Evolutionary conservation across 2,888 invertebrate species (phyloP).

Genomic region (Eristalis tenax): DNA sequence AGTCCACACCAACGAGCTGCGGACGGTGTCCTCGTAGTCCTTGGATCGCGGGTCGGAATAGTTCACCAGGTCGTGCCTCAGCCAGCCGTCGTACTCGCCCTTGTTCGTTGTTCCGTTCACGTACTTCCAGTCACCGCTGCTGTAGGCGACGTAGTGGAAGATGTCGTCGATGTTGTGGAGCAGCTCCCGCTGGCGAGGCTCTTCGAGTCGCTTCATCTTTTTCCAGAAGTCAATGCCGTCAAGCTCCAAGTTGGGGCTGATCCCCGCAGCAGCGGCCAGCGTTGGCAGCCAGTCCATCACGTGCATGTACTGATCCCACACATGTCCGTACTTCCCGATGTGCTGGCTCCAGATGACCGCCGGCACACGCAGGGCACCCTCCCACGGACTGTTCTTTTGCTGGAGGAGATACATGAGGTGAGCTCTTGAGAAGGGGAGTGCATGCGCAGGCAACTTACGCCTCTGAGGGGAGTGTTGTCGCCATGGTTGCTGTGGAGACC

Average conservation of each 20-base stretch:
- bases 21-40: constrained; percentile 60
- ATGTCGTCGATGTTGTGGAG: constrained; percentile 87
- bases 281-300: constrained; percentile 93
- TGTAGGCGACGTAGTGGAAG: constrained; percentile 76
- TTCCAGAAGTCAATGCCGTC: constrained; percentile 88
- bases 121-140: constrained; percentile 72
- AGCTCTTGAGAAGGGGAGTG: not conserved
- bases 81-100: constrained; percentile 73
- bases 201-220: constrained; percentile 80
- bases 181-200: constrained; percentile 81
- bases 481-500: constrained; percentile 88
- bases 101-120: constrained; percentile 72
- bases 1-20: constrained; percentile 54
- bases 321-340: constrained; percentile 82
- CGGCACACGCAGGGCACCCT: constrained; percentile 91
- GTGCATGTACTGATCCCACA: constrained; percentile 87
- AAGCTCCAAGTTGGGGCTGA: constrained; percentile 78
- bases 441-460: constrained; percentile 82
- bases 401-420: constrained; percentile 73
- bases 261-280: constrained; percentile 80
- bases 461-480: constrained; percentile 90
- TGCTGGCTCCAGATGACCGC: constrained; percentile 89
- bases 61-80: constrained; percentile 59
- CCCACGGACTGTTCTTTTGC: constrained; percentile 91
- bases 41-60: constrained; percentile 58